A percentile compares a stretch with the other conserved stretches of the same genome.
These are phyloP conservation scores for Sycobia sp. DNA, from an alignment of 1,140 invertebrate species.

Conservation along the genomic window DNA sequence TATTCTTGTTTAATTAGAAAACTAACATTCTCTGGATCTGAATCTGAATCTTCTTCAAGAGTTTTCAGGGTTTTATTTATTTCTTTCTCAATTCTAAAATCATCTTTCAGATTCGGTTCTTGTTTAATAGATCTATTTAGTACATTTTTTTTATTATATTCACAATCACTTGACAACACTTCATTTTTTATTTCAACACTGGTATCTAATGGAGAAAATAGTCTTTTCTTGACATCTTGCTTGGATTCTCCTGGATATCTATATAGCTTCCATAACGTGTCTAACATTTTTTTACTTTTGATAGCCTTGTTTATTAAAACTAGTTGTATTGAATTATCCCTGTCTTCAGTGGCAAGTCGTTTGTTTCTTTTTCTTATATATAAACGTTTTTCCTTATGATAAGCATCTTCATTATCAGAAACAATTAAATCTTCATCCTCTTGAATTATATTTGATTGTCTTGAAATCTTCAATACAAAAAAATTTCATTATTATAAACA, in stretches of 20 bases:
- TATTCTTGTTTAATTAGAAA: slow-evolving; percentile 12
- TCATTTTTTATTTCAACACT: slow-evolving; percentile 8
- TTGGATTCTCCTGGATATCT: slow-evolving; percentile 29
- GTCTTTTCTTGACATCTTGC: slow-evolving; percentile 17
- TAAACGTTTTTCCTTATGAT: background rate
- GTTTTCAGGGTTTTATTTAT: background rate
- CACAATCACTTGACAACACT: background rate
- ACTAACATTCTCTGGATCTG: slow-evolving; percentile 22
- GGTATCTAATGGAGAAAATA: background rate
- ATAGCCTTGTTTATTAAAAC: slow-evolving; percentile 9
- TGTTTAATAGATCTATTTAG: background rate
- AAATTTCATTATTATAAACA: background rate
- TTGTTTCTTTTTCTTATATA: slow-evolving; percentile 10
- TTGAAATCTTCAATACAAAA: background rate
- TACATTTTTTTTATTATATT: background rate
- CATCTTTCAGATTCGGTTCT: background rate
- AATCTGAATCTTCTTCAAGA: slow-evolving; percentile 12
- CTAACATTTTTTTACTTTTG: slow-evolving; percentile 24
- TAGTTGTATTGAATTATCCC: background rate
- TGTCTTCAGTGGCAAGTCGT: background rate
- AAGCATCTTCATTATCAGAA: slow-evolving; percentile 13
- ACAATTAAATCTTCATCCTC: slow-evolving; percentile 16
- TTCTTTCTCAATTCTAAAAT: background rate
- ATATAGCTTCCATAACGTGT: slow-evolving; percentile 30
- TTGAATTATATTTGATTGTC: background rate